Conservation (phyloP, 1,140 invertebrate species). For the Eriocheir sinensis region DNA sequence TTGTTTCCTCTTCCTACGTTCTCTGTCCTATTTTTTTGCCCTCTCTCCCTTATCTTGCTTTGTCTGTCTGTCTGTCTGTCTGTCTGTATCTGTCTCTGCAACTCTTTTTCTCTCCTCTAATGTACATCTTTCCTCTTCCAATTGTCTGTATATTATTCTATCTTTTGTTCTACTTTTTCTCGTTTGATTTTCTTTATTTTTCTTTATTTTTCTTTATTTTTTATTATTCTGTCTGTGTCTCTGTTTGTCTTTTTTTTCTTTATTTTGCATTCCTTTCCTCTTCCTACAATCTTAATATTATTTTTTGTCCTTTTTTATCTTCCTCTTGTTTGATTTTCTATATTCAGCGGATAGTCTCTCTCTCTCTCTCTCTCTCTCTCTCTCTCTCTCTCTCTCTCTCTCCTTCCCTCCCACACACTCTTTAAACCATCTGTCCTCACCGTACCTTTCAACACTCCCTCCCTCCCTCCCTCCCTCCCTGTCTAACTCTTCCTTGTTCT, state of each 20-base stretch:
- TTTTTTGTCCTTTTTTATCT: no score
- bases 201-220: neutral
- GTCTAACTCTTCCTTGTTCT: neutral
- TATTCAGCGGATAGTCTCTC: no score
- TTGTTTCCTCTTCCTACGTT: neutral
- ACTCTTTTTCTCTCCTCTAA: no score
- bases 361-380: slow-evolving; percentile 22
- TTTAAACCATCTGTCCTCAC: neutral
- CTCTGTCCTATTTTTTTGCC: neutral
- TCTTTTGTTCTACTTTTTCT: no score
- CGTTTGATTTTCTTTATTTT: no score
- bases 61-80: neutral
- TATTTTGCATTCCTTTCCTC: neutral
- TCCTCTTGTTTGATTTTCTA: no score
- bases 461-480: neutral
- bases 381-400: neutral
- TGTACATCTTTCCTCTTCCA: no score
- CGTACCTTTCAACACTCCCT: neutral
- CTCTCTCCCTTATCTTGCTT: neutral
- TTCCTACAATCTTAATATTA: no score
- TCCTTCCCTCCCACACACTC: neutral
- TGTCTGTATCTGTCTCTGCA: no score
- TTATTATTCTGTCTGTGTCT: neutral
- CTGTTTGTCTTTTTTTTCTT: slow-evolving; percentile 1
- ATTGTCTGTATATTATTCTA: no score